Base-by-base conservation (phyloP, 1,140 invertebrate species). In the Drosophila saltans region DNA sequence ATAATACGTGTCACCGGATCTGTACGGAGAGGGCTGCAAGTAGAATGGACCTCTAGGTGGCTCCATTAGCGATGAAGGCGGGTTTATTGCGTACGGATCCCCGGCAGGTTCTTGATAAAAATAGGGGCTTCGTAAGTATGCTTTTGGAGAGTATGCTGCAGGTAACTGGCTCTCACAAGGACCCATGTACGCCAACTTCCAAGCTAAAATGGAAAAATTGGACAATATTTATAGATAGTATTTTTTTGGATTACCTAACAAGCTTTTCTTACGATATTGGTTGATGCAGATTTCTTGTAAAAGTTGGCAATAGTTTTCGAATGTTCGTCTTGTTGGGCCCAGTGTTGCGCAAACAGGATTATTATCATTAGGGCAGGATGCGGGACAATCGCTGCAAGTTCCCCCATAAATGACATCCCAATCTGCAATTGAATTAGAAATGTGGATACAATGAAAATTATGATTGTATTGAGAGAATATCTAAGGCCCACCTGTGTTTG, bases 341-440 rank as follows among this genome's bases (percentile, higher is more conserved):
- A 39, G 1, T 2, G 16, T 16, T 8, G 33, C 57, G 24, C 57
- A 59, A 10, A 59, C 57, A 21, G 33, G 33, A 10, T 9, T 39
- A 3, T 10, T 5, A 6, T 39, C 57, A 39, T 59, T 16, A 9
- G 33, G 2, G 5, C 57, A 59, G 1, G 57, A 3, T 3, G 33
- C 5, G 10, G 57, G 57, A 24, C 57, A 59, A 16, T 59, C 33
- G 33, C 70, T 74, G 30, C 82, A 86, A 0, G 64, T 52, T 5
- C 77, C 77, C 11, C 69, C 48, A n/a, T 74, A 75, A 0, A 83
- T 62, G n/a, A 88, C 74, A 26, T 66, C 41, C 67, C 72, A 86
- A 26, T 70, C 82, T 86, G 11, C 0, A 61, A 40, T 1, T 2
- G 9, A 0, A 24, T 59, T 30, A 10, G 4, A 28, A 4, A 28